Evolutionary conservation across 2,113 vertebrate genomes (phyloP).

Genomic region (Stigmatopora argus): DNA sequence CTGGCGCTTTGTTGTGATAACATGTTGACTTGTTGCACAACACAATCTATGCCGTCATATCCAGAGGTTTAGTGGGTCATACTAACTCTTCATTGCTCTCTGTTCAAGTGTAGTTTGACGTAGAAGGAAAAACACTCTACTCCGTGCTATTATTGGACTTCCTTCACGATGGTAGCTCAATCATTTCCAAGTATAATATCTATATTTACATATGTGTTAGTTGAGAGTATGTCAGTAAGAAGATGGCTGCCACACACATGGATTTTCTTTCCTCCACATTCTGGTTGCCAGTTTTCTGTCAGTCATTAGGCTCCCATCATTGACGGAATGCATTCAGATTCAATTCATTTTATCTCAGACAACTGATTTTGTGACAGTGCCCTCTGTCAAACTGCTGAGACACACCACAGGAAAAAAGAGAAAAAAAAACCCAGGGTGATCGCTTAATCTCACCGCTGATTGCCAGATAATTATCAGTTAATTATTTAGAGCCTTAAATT

Average conservation of each 20-base stretch:
- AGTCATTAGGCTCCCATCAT: slow-evolving; percentile 62
- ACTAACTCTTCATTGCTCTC: not conserved
- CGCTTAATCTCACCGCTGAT: slow-evolving; percentile 74
- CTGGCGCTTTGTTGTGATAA: no score
- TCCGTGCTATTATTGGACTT: not conserved
- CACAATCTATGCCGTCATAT: not conserved
- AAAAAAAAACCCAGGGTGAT: slow-evolving; percentile 56
- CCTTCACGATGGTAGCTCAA: not conserved
- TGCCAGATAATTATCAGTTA: slow-evolving; percentile 80
- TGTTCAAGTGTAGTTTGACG: not conserved
- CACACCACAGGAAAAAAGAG: slow-evolving; percentile 39
- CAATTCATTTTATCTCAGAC: slow-evolving; percentile 32
- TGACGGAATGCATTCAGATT: slow-evolving; percentile 39
- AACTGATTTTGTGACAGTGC: slow-evolving; percentile 44
- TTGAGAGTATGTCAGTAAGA: slow-evolving; percentile 17
- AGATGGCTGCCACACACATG: slow-evolving; percentile 35
- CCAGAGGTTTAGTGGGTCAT: not conserved
- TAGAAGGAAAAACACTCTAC: not conserved
- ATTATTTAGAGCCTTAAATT: slow-evolving; percentile 80
- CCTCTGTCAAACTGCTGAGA: slow-evolving; percentile 45
- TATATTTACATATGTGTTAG: slow-evolving; percentile 21
- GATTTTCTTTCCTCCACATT: slow-evolving; percentile 36
- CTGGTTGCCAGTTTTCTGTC: slow-evolving; percentile 58
- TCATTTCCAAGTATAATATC: slow-evolving; percentile 3
- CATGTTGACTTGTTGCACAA: no score